A percentile compares a stretch with the other conserved stretches of the same genome.
phyloP scores from a whole-genome alignment of 2,888 invertebrate species.

The Platycheirus albimanus region DNA sequence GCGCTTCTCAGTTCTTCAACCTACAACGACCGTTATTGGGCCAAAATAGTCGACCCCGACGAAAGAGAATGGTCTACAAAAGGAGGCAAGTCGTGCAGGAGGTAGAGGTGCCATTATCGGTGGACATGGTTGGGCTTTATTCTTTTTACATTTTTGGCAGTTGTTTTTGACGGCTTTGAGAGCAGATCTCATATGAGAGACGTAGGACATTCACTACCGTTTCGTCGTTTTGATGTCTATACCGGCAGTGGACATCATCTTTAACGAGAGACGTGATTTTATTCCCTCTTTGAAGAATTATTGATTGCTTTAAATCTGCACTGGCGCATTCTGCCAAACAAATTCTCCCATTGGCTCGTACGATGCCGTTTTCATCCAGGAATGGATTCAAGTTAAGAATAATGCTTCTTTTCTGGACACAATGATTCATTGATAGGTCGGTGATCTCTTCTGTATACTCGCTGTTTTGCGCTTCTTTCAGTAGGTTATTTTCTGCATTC shows the following conservation, averaged over 20 bases:
- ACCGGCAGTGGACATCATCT: background rate
- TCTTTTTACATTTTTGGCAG: background rate
- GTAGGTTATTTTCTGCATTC: background rate
- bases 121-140: background rate
- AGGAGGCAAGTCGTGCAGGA: background rate
- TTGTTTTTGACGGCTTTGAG: background rate
- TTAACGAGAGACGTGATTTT: slow-evolving; percentile 15
- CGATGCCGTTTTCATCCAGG: background rate
- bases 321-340: background rate
- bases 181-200: slow-evolving; percentile 2
- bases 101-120: background rate
- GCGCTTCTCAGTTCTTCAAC: slow-evolving; percentile 43
- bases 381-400: slow-evolving; percentile 6
- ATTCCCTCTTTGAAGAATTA: slow-evolving; percentile 16
- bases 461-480: background rate
- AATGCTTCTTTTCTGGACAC: background rate
- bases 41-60: slow-evolving; percentile 62
- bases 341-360: slow-evolving; percentile 1
- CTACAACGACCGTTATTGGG: slow-evolving; percentile 49
- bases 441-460: background rate
- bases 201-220: slow-evolving; percentile 4
- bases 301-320: background rate
- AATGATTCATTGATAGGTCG: background rate
- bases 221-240: slow-evolving; percentile 25
- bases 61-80: slow-evolving; percentile 44